Conservation (phyloP, 2,888 invertebrate species). For the Synergus gifuensis region DNA sequence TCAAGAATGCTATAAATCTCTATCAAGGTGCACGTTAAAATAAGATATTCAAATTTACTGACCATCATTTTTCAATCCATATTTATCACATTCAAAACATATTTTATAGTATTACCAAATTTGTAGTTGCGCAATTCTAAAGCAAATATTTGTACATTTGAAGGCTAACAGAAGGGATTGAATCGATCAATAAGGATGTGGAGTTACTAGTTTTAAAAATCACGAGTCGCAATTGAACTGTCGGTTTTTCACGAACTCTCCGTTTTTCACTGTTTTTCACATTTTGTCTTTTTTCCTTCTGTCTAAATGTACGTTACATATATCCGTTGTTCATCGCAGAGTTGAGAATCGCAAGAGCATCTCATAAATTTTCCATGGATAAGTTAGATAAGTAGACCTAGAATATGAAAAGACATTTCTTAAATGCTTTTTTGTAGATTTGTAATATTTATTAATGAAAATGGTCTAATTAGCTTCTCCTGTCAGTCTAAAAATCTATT, state of each 20-base stretch:
- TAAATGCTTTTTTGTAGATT: neutral
- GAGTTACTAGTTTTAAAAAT: neutral
- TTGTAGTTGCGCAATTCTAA: neutral
- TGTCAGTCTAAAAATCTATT: neutral
- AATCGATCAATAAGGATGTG: neutral
- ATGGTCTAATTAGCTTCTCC: no score
- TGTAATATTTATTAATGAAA: neutral
- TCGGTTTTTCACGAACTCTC: no score
- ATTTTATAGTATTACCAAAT: neutral
- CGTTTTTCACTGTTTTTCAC: constrained; percentile 1
- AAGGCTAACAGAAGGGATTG: neutral
- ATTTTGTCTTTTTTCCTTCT: neutral
- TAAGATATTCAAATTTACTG: constrained; percentile 2
- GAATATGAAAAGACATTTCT: neutral
- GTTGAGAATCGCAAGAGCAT: neutral
- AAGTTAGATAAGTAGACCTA: neutral
- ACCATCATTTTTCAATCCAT: neutral
- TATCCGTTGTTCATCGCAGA: neutral
- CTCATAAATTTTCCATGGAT: neutral
- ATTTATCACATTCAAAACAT: neutral
- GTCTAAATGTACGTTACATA: neutral
- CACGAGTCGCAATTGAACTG: neutral
- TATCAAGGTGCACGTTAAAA: neutral
- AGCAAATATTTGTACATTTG: neutral
- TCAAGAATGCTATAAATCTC: neutral